Evolutionary conservation across 1,140 invertebrate genomes (phyloP), one percentile per base, ranked within the genome.

Genomic region (Harpegnathos saltator): DNA sequence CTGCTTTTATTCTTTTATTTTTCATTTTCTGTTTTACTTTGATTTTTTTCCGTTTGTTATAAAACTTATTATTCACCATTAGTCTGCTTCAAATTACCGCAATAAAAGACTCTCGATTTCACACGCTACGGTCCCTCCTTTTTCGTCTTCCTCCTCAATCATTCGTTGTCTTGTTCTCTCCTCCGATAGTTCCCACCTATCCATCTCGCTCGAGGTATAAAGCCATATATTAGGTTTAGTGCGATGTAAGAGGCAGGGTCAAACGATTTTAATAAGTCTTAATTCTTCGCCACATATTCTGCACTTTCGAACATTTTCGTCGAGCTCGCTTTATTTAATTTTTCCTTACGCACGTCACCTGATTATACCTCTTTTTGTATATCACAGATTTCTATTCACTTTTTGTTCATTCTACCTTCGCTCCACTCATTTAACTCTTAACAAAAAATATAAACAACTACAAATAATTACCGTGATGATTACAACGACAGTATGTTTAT

Each of bases 221-320:
- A 92, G 77, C 85, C 84, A 88, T 44, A 88, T 44, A 44, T 91
- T 85, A 89, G 87, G 66, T 69, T 72, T 74, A 85, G 61, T 88
- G 80, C 44, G 69, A 77, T 90, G 62, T 86, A 89, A 85, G 85
- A 90, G 86, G 84, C 83, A 89, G 87, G 92, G 92, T 93, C 91
- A 94, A 93, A 92, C 84, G 91, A 92, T 93, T 91, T 90, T 92
- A 93, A 94, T 92, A 88, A 88, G 85, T 87, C 91, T 93, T 92
- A 93, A 94, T 90, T 91, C 84, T 88, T 90, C 61, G 44, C 50
- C 73, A 86, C 78, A 85, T 44, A 44, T 86, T 85, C 69, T 85
- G 58, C 72, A 82, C 81, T 87, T 87, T 90, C 63, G 77, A 90
- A 90, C 65, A 56, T 72, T 78, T 75, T 24, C 1, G 9, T 50